Evolutionary conservation across 2,888 invertebrate genomes (phyloP).

Genomic region (Salpingus planirostris): DNA sequence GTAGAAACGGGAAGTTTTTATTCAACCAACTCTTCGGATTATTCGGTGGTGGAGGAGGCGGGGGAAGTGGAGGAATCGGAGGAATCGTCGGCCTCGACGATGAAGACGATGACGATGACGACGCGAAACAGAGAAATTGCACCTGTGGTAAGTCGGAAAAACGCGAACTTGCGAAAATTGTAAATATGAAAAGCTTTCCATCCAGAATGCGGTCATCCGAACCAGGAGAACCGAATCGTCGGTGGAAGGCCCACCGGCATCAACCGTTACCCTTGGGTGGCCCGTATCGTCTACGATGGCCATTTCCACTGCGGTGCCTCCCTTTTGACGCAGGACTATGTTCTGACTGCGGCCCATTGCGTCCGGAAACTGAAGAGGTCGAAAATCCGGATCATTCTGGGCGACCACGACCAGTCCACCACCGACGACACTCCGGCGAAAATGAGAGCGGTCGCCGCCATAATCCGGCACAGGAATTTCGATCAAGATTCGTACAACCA

Average conservation of each 20-base stretch:
- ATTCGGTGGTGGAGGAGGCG: conserved; percentile 54
- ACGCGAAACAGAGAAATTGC: conserved; percentile 54
- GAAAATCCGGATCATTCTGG: conserved; percentile 73
- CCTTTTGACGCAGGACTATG: conserved; percentile 72
- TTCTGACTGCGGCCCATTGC: conserved; percentile 82
- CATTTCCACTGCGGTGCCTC: conserved; percentile 85
- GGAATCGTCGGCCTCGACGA: conserved; percentile 50
- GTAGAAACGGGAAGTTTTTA: conserved; percentile 51
- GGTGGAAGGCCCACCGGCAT: conserved; percentile 74
- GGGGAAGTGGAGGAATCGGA: conserved; percentile 44
- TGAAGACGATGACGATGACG: conserved; percentile 43
- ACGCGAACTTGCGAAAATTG: too few species aligned
- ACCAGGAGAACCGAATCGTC: conserved; percentile 80
- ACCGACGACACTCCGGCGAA: conserved; percentile 70
- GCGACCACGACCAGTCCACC: conserved; percentile 76
- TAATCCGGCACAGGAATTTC: conserved; percentile 73
- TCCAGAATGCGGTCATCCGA: conserved; percentile 72
- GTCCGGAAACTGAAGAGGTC: conserved; percentile 70
- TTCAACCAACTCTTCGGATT: conserved; percentile 67
- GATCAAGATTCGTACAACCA: conserved; percentile 81
- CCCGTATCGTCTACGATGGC: conserved; percentile 76
- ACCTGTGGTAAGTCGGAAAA: conserved; percentile 66
- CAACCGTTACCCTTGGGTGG: conserved; percentile 83
- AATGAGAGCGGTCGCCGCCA: conserved; percentile 70
- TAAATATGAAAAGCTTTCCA: too few species aligned